Conservation (phyloP, 2,888 invertebrate genomes). For the Pelosia muscerda region DNA sequence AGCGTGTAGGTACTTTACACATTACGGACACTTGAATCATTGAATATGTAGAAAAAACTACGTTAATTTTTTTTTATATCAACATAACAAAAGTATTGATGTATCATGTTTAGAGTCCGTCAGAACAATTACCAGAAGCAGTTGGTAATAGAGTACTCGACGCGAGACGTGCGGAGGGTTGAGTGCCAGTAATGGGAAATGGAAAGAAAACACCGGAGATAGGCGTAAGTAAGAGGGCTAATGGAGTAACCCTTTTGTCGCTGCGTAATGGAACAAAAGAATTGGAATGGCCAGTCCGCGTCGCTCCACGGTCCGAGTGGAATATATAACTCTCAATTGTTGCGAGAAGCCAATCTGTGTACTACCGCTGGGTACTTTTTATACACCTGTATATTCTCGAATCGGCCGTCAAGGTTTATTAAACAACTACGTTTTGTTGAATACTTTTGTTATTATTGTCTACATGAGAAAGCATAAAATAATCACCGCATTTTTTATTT, state of each 20-base stretch:
- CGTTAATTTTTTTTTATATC: conserved; percentile 24
- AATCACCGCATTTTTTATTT: neutral
- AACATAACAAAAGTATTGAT: conserved; percentile 41
- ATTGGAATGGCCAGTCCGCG: conserved; percentile 21
- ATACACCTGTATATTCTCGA: neutral
- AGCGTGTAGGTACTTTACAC: no score
- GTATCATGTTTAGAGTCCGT: conserved; percentile 47
- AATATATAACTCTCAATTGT: neutral
- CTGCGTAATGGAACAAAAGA: conserved; percentile 35
- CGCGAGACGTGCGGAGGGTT: conserved; percentile 25
- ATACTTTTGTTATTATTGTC: no score
- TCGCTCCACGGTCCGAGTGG: neutral
- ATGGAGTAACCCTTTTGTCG: conserved; percentile 57
- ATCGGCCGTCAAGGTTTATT: no score
- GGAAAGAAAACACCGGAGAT: conserved; percentile 67
- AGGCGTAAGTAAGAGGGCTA: conserved; percentile 54
- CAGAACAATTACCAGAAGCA: conserved; percentile 41
- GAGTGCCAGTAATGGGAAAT: conserved; percentile 49
- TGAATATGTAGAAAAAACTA: neutral
- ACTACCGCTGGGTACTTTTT: neutral
- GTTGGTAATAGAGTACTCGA: conserved; percentile 31
- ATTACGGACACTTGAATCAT: no score
- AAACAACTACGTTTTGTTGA: neutral
- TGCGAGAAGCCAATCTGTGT: neutral
- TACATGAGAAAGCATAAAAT: neutral